These are phyloP conservation scores for Torymus texanus DNA, from an alignment of 2,888 invertebrate genomes.

Conservation along the genomic window DNA sequence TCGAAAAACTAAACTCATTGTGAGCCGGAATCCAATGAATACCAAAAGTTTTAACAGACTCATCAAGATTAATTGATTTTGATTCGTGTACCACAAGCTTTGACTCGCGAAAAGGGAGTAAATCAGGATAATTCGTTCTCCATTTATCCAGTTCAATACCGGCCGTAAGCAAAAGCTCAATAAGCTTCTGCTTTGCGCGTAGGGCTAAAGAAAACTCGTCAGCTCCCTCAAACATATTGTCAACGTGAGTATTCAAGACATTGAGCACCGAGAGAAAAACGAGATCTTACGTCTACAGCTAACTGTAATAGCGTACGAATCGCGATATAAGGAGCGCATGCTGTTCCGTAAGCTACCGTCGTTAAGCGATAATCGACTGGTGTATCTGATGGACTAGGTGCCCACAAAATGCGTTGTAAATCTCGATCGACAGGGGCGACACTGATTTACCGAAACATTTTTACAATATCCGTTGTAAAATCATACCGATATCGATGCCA, in stretches of 20 bases:
- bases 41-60: neutral
- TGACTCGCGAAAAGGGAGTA: neutral
- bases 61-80: neutral
- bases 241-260: constrained; percentile 3
- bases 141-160: constrained; percentile 6
- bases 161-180: neutral
- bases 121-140: neutral
- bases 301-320: neutral
- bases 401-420: neutral
- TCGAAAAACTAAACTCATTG: neutral
- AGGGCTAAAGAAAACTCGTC: neutral
- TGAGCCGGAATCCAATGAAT: neutral
- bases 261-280: neutral
- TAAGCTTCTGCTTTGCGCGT: neutral
- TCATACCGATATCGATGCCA: constrained; percentile 41
- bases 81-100: too few relatives aligned
- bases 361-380: neutral
- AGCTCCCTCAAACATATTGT: constrained; percentile 1
- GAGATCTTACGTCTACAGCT: too few relatives aligned
- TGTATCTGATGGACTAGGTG: neutral
- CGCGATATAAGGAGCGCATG: neutral
- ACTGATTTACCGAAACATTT: constrained; percentile 46
- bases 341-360: neutral
- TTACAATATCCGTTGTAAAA: constrained; percentile 48
- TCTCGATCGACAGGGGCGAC: neutral